Conservation (phyloP, 1,140 invertebrate genomes). For the Plectus sambesii region DNA sequence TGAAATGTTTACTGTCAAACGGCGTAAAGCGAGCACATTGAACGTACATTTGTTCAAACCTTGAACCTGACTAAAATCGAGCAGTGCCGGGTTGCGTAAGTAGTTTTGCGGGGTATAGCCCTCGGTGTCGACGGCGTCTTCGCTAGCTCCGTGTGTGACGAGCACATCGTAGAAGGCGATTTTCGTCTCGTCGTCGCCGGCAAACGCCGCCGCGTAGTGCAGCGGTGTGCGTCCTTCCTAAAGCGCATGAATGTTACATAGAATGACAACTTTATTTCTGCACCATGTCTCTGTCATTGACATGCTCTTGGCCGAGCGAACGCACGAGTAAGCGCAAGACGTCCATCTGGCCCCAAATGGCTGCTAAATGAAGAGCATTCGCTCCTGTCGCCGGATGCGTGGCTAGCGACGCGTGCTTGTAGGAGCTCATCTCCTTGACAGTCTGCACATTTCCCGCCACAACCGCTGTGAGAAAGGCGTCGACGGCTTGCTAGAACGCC, state of each 20-base stretch:
- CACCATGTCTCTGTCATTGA: conserved; percentile 32
- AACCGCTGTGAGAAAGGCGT: conserved; percentile 21
- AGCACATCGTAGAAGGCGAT: conserved; percentile 31
- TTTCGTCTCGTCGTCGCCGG: conserved; percentile 15
- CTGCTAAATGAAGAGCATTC: conserved; percentile 28
- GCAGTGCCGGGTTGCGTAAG: conserved; percentile 22
- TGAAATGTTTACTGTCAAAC: conserved; percentile 11
- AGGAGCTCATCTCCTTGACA: conserved; percentile 23
- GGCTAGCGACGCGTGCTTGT: conserved; percentile 20
- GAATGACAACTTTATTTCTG: neutral
- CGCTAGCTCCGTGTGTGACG: conserved; percentile 31
- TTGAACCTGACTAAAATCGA: conserved; percentile 32
- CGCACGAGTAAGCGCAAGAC: conserved; percentile 24
- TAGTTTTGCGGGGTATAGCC: conserved; percentile 30
- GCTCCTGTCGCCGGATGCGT: conserved; percentile 27
- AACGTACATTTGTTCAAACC: conserved; percentile 24
- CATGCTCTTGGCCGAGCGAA: conserved; percentile 6
- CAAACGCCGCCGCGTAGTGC: conserved; percentile 69
- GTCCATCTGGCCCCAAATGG: conserved; percentile 24
- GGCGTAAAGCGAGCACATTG: too few species aligned
- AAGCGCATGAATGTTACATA: neutral
- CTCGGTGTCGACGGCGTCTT: conserved; percentile 29
- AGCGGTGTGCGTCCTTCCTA: conserved; percentile 72
- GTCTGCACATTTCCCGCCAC: conserved; percentile 15
- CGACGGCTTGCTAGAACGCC: conserved; percentile 15